phyloP scores from a whole-genome alignment of 2,888 invertebrate species.

The Apoderus coryli region DNA sequence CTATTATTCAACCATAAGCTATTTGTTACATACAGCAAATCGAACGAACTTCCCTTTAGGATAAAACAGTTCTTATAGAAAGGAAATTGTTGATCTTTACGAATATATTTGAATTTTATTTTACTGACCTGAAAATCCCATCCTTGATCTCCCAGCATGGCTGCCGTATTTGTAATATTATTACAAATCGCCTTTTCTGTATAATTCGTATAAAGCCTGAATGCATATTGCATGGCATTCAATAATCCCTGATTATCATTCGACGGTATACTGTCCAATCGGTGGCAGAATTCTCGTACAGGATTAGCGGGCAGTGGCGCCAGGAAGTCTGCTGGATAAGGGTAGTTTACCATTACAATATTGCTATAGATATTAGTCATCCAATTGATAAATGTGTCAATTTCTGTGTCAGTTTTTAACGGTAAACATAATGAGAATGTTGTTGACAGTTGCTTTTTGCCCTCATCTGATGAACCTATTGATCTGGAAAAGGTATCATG shows the following conservation, averaged over 20 bases:
- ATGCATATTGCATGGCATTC: conserved; percentile 47
- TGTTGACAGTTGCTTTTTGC: too few species aligned
- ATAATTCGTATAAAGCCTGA: conserved; percentile 70
- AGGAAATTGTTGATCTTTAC: too few species aligned
- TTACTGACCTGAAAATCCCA: conserved; percentile 74
- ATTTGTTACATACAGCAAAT: too few species aligned
- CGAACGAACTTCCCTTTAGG: too few species aligned
- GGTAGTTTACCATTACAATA: conserved; percentile 92
- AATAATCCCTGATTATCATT: conserved; percentile 33
- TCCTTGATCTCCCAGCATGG: conserved; percentile 47
- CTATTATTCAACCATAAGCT: too few species aligned
- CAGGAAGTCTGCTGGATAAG: conserved; percentile 74
- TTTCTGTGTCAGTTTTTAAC: conserved; percentile 41
- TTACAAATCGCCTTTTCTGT: conserved; percentile 58
- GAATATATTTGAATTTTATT: too few species aligned
- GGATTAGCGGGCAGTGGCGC: conserved; percentile 75
- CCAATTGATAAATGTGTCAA: conserved; percentile 49
- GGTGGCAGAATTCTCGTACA: conserved; percentile 48
- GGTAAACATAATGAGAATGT: too few species aligned
- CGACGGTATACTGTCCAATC: conserved; percentile 27
- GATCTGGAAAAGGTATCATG: too few species aligned
- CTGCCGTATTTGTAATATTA: conserved; percentile 40
- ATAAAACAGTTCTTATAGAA: too few species aligned
- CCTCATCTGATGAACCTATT: too few species aligned
- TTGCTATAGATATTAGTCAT: conserved; percentile 57